Evolutionary conservation across 1,140 invertebrate genomes (phyloP).

Genomic region (Mercenaria mercenaria): DNA sequence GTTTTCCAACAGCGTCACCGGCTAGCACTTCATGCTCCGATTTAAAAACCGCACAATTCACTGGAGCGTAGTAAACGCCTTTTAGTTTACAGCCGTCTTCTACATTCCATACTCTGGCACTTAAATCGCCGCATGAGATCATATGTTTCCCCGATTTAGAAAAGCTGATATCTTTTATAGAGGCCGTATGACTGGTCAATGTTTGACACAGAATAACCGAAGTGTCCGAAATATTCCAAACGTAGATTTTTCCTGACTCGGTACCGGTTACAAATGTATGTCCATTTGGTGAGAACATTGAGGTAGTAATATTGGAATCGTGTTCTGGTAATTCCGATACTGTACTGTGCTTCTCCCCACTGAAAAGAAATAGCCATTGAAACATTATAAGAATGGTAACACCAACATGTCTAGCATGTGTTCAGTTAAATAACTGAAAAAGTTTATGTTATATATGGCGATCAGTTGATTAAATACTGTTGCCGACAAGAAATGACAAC

Average conservation of each 20-base stretch:
- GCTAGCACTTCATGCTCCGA: not conserved
- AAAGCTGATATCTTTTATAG: not conserved
- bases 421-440: too few relatives aligned
- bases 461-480: too few relatives aligned
- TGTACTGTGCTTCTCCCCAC: not conserved
- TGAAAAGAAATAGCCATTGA: not conserved
- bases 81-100: not conserved
- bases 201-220: not conserved
- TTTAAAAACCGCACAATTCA: slow-evolving; percentile 3
- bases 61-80: not conserved
- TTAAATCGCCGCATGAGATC: not conserved
- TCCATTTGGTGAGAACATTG: not conserved
- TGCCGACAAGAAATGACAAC: too few relatives aligned
- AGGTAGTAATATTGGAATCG: not conserved
- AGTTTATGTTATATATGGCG: too few relatives aligned
- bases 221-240: slow-evolving; percentile 7
- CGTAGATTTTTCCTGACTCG: slow-evolving; percentile 11
- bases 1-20: not conserved
- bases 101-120: not conserved
- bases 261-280: not conserved
- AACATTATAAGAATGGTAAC: too few relatives aligned
- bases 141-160: not conserved
- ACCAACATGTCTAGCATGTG: too few relatives aligned
- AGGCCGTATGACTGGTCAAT: not conserved
- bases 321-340: not conserved